phyloP scores from a whole-genome alignment of 2,888 invertebrate genomes.

The Agrochola lychnidis region DNA sequence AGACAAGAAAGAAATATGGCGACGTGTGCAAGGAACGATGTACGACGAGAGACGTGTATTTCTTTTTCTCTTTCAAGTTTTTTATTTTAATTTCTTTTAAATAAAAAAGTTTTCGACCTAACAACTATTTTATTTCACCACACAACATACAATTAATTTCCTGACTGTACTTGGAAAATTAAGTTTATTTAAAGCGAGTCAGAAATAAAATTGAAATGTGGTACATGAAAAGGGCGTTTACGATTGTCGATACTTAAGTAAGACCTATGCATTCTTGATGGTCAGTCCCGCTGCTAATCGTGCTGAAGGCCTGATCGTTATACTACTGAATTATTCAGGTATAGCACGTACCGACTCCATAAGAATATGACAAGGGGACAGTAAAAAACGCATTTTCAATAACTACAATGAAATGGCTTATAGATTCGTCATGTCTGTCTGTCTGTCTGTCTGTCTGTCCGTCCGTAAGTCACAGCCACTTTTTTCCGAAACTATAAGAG shows the following conservation, averaged over 20 bases:
- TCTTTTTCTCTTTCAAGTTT: too few relatives aligned
- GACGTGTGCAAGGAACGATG: too few relatives aligned
- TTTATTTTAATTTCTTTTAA: too few relatives aligned
- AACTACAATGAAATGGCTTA: background rate
- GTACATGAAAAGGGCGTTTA: conserved; percentile 24
- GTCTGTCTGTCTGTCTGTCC: too few relatives aligned
- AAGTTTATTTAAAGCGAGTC: background rate
- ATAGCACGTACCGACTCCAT: background rate
- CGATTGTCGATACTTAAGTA: background rate
- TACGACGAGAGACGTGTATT: too few relatives aligned
- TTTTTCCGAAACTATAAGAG: too few relatives aligned
- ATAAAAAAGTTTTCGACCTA: too few relatives aligned
- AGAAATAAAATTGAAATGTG: background rate
- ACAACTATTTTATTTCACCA: too few relatives aligned
- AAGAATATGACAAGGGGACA: background rate
- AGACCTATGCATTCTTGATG: background rate
- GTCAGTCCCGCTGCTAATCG: background rate
- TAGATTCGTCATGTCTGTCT: too few relatives aligned
- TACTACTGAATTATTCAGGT: background rate
- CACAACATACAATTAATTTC: too few relatives aligned
- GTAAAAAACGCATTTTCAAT: background rate
- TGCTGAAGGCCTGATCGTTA: background rate
- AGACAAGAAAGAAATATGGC: too few relatives aligned
- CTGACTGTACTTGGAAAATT: background rate
- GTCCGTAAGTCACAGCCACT: too few relatives aligned